Evolutionary conservation across 2,797 vertebrate genomes (phyloP).

Genomic region (Botia kubotai): DNA sequence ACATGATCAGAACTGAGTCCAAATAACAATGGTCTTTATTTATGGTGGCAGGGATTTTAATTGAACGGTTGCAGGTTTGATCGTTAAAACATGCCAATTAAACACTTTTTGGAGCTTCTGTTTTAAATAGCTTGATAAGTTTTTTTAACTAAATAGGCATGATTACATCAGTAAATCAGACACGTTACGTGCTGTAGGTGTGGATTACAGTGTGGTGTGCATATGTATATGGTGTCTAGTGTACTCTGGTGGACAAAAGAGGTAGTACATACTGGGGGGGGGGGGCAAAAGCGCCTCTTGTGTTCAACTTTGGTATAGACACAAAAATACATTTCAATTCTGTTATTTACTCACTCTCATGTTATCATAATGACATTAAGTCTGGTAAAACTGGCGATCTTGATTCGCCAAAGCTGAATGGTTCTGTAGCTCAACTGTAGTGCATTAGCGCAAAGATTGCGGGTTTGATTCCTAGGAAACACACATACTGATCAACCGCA

Average conservation of each 20-base stretch:
- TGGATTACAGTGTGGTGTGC: background rate
- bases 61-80: background rate
- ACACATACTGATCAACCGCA: no score
- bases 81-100: no score
- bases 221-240: constrained; percentile 14
- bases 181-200: no score
- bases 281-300: background rate
- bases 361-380: no score
- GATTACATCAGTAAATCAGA: background rate
- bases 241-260: constrained; percentile 26
- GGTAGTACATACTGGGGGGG: background rate
- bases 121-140: background rate
- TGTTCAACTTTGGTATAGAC: background rate
- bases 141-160: background rate
- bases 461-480: no score
- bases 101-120: no score
- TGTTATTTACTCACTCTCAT: no score
- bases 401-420: no score
- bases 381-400: no score
- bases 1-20: background rate
- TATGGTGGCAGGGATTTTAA: background rate
- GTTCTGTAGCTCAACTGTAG: no score
- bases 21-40: background rate
- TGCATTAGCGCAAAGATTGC: no score
- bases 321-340: background rate